phyloP scores from a whole-genome alignment of 2,797 vertebrate species.

The Lacerta bilineata region DNA sequence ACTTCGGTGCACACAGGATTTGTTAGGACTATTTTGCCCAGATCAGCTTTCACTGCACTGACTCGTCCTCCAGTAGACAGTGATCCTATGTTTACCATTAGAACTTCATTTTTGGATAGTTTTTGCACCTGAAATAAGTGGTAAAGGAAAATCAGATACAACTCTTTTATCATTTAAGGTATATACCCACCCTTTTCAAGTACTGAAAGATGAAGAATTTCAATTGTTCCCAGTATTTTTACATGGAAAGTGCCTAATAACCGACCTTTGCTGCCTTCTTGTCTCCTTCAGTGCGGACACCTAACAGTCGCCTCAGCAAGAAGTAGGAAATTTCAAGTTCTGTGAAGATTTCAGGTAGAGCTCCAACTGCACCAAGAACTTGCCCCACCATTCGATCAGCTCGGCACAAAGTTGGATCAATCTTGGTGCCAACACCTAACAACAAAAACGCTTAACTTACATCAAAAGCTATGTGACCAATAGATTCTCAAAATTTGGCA shows the following conservation, averaged over 20 bases:
- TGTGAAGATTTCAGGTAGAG: slow-evolving; percentile 97
- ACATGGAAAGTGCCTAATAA: background rate
- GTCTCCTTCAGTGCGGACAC: slow-evolving; percentile 97
- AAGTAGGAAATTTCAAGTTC: slow-evolving; percentile 99
- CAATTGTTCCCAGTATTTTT: background rate
- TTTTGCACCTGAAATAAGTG: slow-evolving; percentile 92
- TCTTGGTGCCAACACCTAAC: slow-evolving; percentile 97
- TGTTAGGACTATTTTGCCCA: slow-evolving; percentile 98
- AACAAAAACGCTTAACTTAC: slow-evolving; percentile 7
- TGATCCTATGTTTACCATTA: slow-evolving; percentile 99
- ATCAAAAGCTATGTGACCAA: background rate
- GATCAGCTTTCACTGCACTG: slow-evolving; percentile 97
- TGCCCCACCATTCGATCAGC: slow-evolving; percentile 99
- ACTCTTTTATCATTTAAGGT: slow-evolving; percentile 2
- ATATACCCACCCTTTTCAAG: background rate
- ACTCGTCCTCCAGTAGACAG: slow-evolving; percentile 97
- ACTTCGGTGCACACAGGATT: slow-evolving; percentile 99
- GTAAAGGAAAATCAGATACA: background rate
- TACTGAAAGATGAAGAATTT: background rate
- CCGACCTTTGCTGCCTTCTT: slow-evolving; percentile 98
- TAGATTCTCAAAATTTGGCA: background rate
- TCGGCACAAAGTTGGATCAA: slow-evolving; percentile 96
- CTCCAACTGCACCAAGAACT: slow-evolving; percentile 95
- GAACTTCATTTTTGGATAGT: slow-evolving; percentile 96
- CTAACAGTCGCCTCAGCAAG: slow-evolving; percentile 92